Evolutionary conservation across 1,140 invertebrate species (phyloP).

Genomic region (Sipha flava): DNA sequence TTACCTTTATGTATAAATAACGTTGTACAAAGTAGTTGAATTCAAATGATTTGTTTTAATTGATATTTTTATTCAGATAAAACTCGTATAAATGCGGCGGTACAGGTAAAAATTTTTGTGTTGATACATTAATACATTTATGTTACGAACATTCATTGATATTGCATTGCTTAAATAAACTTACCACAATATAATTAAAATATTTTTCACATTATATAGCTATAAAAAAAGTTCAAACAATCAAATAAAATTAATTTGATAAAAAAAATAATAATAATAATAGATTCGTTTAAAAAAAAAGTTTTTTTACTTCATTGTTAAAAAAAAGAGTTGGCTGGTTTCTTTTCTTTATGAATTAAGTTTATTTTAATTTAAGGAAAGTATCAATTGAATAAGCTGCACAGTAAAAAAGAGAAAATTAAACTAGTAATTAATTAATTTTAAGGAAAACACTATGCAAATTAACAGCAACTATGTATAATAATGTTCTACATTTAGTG

Average conservation of each 20-base stretch:
- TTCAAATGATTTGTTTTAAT: too few species aligned
- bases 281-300: not conserved
- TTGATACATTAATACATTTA: too few species aligned
- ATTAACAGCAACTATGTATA: not conserved
- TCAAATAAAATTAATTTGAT: not conserved
- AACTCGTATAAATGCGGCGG: too few species aligned
- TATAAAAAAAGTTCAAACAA: not conserved
- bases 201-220: not conserved
- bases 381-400: not conserved
- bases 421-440: conserved; percentile 1
- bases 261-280: not conserved
- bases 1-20: too few species aligned
- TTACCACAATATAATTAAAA: not conserved
- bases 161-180: too few species aligned
- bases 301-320: not conserved
- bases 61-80: too few species aligned
- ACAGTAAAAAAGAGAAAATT: not conserved
- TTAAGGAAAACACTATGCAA: not conserved
- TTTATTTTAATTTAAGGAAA: not conserved
- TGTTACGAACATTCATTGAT: too few species aligned
- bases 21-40: too few species aligned
- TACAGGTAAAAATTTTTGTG: too few species aligned
- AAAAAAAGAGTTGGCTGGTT: not conserved
- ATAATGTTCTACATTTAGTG: not conserved
- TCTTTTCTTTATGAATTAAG: not conserved